Percentiles rank a stretch among this genome's conserved stretches.
Evolutionary conservation across 2,113 vertebrate species (phyloP).

Genomic region (Pagrus major): DNA sequence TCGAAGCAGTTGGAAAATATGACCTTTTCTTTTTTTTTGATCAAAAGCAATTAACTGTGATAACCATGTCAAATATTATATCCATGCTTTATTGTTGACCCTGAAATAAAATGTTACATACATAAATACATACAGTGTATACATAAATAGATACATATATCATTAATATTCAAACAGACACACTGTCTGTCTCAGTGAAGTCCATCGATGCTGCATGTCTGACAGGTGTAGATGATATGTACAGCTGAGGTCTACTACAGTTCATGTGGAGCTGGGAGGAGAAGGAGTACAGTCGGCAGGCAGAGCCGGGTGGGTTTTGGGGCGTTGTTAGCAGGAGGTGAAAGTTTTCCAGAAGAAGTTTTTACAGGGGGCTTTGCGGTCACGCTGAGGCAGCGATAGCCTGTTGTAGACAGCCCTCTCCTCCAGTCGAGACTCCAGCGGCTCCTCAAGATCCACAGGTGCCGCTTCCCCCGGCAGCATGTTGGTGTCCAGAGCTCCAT

Average conservation of each 20-base stretch:
- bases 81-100: conserved; percentile 88
- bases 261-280: conserved; percentile 73
- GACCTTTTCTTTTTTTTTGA: conserved; percentile 1
- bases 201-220: conserved; percentile 74
- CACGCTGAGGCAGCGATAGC: conserved; percentile 87
- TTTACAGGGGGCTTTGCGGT: conserved; percentile 93
- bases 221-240: conserved; percentile 76
- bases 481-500: conserved; percentile 80
- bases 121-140: conserved; percentile 75
- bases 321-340: conserved; percentile 88
- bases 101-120: conserved; percentile 71
- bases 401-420: conserved; percentile 85
- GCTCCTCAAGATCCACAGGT: conserved; percentile 79
- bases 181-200: conserved; percentile 82
- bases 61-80: conserved; percentile 72
- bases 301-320: not conserved
- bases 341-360: conserved; percentile 97
- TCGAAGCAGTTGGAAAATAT: conserved; percentile 33
- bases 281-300: not conserved
- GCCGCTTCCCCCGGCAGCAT: conserved; percentile 70
- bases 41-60: conserved; percentile 58
- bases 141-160: conserved; percentile 81
- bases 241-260: conserved; percentile 82
- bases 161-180: conserved; percentile 78
- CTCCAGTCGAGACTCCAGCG: conserved; percentile 84